These are phyloP conservation scores for Lepidocolaptes lacrymiger DNA, from an alignment of 2,797 vertebrate genomes.

Conservation along the genomic window DNA sequence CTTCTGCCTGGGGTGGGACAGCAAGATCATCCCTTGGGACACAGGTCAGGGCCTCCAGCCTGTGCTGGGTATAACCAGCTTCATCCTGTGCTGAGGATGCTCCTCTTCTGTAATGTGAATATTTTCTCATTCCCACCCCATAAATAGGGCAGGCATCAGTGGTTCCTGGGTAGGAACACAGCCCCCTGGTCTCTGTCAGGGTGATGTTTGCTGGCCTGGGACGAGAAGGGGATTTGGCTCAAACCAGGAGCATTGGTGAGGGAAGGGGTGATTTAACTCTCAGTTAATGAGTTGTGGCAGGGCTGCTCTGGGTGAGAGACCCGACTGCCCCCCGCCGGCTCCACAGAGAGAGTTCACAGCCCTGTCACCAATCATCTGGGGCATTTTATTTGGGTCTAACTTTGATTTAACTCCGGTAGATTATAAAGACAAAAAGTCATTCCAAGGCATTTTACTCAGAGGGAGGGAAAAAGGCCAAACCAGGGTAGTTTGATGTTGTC, in stretches of 20 bases:
- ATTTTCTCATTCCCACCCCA: background rate
- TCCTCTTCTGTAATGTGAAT: rapidly evolving
- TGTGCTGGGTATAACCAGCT: background rate
- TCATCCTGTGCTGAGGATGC: rapidly evolving
- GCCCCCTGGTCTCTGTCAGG: background rate
- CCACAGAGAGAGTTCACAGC: background rate
- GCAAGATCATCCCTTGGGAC: background rate
- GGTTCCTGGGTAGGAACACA: rapidly evolving
- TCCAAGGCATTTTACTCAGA: background rate
- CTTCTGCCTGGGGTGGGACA: background rate
- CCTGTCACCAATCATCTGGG: background rate
- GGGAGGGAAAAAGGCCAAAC: background rate
- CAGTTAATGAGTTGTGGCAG: background rate
- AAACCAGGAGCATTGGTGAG: background rate
- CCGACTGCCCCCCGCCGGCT: rapidly evolving
- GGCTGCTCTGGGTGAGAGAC: background rate
- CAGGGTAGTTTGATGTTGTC: background rate
- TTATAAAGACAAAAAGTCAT: constrained; percentile 30
- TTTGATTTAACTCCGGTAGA: constrained; percentile 32
- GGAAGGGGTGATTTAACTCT: background rate
- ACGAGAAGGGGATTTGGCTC: background rate
- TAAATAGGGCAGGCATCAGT: rapidly evolving
- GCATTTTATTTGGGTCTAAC: background rate
- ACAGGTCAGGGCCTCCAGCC: background rate
- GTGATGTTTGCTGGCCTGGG: background rate